These are phyloP conservation scores for Periparus ater DNA, from an alignment of 2,797 vertebrate genomes.

Conservation along the genomic window DNA sequence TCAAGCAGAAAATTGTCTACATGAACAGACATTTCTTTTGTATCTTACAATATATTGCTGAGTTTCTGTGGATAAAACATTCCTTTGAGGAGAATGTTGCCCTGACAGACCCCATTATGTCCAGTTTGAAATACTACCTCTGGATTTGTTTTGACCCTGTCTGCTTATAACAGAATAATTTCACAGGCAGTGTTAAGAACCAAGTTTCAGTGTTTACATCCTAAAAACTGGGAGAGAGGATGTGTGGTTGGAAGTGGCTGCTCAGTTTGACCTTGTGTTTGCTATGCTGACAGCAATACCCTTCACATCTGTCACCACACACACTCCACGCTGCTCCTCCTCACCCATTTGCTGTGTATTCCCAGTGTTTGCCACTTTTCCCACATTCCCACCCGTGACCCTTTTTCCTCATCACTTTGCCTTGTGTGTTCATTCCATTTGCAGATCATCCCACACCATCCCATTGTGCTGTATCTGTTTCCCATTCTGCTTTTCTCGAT, in stretches of 20 bases:
- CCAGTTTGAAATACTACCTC: background rate
- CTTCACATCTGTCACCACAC: background rate
- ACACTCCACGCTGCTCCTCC: background rate
- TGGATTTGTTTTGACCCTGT: background rate
- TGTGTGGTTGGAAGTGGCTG: background rate
- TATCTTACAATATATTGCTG: background rate
- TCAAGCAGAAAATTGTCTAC: background rate
- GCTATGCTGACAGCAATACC: background rate
- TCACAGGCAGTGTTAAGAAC: background rate
- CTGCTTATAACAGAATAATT: background rate
- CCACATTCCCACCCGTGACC: background rate
- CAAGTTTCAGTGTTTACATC: background rate
- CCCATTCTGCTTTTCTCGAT: conserved; percentile 83
- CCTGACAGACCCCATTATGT: background rate
- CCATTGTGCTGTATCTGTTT: conserved; percentile 87
- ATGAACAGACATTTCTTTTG: background rate
- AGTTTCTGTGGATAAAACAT: background rate
- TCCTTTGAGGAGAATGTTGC: background rate
- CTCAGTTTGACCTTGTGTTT: background rate
- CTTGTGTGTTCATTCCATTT: conserved; percentile 86
- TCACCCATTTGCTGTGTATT: background rate
- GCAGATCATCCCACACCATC: conserved; percentile 93
- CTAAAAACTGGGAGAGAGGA: background rate
- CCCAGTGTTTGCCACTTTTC: background rate
- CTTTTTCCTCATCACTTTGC: conserved; percentile 62